Evolutionary conservation across 2,113 vertebrate genomes (phyloP), one percentile per base, ranked within the genome.

Genomic region (Sisor rabdophorus): DNA sequence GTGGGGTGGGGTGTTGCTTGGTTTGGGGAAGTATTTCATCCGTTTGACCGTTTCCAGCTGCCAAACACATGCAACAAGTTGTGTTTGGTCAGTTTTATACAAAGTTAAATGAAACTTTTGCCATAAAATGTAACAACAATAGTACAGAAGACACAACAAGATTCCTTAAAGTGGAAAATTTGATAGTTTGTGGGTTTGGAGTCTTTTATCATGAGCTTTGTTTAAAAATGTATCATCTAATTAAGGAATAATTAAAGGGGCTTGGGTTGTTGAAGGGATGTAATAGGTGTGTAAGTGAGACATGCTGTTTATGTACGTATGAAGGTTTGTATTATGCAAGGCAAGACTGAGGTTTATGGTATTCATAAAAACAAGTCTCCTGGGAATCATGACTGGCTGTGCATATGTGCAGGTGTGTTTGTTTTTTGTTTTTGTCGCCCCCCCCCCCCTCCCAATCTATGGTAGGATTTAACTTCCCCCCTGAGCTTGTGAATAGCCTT

Each of bases 331-430:
- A n/a, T 60, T 22, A 71, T 71, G 67, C 24, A 11, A 71, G 55
- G 32, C 65, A 60, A 64, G 50, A 15, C 54, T n/a, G 32, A 81
- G 80, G 82, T 89, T 84, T 84, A 73, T 80, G 47, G 76, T 82
- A 84, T 86, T 84, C 87, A 84, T 80, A 67, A 85, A 78, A 84
- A 76, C 3, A n/a, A 20, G 73, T 85, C 86, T 79, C 83, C 76
- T 61, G 73, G 53, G 65, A 87, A 84, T 85, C 82, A 30, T 81
- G 79, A 81, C 71, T 80, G 79, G 72, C 67, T 78, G 59, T 75
- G 76, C 84, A 83, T 83, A 72, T 15, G 63, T 65, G 73, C 75
- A 64, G 81, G 47, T 76, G 74, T 44, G 78, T 63, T 65, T 53
- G 6, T 60, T 54, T n/a, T 52, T 69, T 17, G 10, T 68, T 54